Conservation (phyloP, 2,888 invertebrate genomes). For the Andrena haemorrhoa region DNA sequence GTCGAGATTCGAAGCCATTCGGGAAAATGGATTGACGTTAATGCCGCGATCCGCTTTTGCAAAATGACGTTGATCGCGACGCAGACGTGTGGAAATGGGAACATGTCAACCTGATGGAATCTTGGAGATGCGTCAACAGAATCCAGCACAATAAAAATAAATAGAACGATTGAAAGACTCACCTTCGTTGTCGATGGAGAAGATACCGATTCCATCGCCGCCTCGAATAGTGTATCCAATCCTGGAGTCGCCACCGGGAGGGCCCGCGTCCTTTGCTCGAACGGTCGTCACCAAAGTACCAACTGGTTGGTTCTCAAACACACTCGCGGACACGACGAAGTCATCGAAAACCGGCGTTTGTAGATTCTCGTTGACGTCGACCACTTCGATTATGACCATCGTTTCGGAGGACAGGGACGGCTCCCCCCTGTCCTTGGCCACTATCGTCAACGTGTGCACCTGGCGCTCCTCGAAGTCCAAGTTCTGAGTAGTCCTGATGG, state of each 20-base stretch:
- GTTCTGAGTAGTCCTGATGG: constrained; percentile 91
- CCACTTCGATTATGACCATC: constrained; percentile 93
- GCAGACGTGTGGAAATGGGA: constrained; percentile 27
- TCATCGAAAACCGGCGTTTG: constrained; percentile 93
- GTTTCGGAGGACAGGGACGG: constrained; percentile 93
- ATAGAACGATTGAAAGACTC: constrained; percentile 75
- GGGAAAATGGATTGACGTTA: constrained; percentile 18
- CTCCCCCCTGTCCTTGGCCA: constrained; percentile 94
- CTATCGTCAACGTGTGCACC: constrained; percentile 94
- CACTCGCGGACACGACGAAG: constrained; percentile 90
- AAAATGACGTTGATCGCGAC: constrained; percentile 23
- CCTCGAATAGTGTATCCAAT: constrained; percentile 94
- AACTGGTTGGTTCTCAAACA: constrained; percentile 92
- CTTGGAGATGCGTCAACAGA: not conserved
- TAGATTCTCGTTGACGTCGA: constrained; percentile 97
- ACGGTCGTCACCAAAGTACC: constrained; percentile 92
- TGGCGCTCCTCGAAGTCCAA: constrained; percentile 96
- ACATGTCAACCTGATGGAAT: not conserved
- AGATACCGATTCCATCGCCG: constrained; percentile 96
- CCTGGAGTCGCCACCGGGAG: constrained; percentile 92
- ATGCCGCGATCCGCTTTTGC: constrained; percentile 12
- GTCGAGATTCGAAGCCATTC: constrained; percentile 4
- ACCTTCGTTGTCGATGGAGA: constrained; percentile 96
- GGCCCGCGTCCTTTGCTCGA: constrained; percentile 92
- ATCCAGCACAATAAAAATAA: not conserved